Percentiles rank a stretch among this genome's conserved stretches.
Evolutionary conservation across 2,113 vertebrate species (phyloP).

Genomic region (Ovis aries): ARS-UI_Ramb_v3.0 NC_056077.1:42231001-42231500

Average conservation of each 20-base stretch:
- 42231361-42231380: neutral
- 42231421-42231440: neutral
- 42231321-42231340: neutral
- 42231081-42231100: neutral
- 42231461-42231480: neutral
- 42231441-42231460: neutral
- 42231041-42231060: neutral
- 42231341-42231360: neutral
- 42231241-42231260: neutral
- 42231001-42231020: neutral
- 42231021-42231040: neutral
- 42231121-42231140: neutral
- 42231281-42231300: neutral
- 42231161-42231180: neutral
- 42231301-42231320: neutral
- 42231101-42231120: neutral
- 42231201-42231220: neutral
- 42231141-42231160: too few species aligned
- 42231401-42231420: neutral
- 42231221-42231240: neutral
- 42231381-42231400: neutral
- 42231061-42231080: too few species aligned
- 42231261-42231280: neutral
- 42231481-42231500: too few species aligned
- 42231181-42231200: neutral